phyloP scores from a whole-genome alignment of 2,888 invertebrate genomes.

The Quadriops clusia region DNA sequence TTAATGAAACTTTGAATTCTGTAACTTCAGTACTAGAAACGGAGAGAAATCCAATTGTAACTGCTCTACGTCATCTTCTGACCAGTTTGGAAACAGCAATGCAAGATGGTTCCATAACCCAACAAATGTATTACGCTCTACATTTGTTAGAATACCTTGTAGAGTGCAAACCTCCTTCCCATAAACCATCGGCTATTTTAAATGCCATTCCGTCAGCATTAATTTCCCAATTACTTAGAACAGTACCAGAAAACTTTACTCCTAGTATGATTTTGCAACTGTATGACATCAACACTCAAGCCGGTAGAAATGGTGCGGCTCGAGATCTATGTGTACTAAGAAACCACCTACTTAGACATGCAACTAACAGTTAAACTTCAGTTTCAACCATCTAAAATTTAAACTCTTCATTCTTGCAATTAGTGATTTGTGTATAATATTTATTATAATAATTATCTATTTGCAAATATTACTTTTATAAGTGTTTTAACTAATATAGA shows the following conservation, averaged over 20 bases:
- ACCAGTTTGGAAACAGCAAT: constrained; percentile 48
- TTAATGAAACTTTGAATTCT: constrained; percentile 22
- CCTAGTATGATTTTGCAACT: constrained; percentile 61
- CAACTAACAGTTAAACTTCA: constrained; percentile 3
- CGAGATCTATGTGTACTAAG: constrained; percentile 77
- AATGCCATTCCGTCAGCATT: constrained; percentile 64
- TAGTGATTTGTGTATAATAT: no score
- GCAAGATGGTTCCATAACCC: constrained; percentile 63
- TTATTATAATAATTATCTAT: no score
- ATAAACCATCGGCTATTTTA: constrained; percentile 42
- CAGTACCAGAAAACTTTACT: constrained; percentile 64
- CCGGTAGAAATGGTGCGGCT: constrained; percentile 74
- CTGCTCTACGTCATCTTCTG: constrained; percentile 57
- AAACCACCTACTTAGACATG: constrained; percentile 57
- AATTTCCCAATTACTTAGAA: constrained; percentile 68
- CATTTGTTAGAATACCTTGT: constrained; percentile 65
- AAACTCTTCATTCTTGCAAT: no score
- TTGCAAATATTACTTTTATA: no score
- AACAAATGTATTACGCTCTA: constrained; percentile 72
- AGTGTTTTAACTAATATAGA: no score
- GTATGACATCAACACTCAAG: constrained; percentile 63
- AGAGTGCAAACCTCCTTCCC: constrained; percentile 50
- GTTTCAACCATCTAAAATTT: not conserved
- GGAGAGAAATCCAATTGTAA: constrained; percentile 19
- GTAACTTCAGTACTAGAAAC: no score